Percentiles rank a stretch among this genome's conserved stretches.
Evolutionary conservation across 2,888 invertebrate species (phyloP).

Genomic region (Malthinus seriepunctatus): DNA sequence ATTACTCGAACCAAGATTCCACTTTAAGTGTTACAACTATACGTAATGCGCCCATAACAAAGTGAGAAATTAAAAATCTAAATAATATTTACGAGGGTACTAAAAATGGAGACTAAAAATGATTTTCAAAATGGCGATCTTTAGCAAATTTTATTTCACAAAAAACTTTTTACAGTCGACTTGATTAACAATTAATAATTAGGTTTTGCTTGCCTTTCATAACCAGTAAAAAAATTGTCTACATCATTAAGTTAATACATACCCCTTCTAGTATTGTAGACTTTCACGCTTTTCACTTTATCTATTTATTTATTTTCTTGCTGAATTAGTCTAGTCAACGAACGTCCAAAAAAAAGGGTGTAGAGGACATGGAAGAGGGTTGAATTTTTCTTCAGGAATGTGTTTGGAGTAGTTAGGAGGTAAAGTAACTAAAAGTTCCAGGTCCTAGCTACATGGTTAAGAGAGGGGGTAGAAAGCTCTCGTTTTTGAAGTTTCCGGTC

Average conservation of each 20-base stretch:
- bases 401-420: too few species aligned
- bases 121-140: conserved; percentile 15
- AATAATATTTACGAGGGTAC: conserved; percentile 25
- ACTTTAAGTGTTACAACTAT: too few species aligned
- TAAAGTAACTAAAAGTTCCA: too few species aligned
- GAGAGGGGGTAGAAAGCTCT: too few species aligned
- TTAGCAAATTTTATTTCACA: conserved; percentile 25
- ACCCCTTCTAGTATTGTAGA: neutral
- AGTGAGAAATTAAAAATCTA: conserved; percentile 29
- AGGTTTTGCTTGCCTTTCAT: conserved; percentile 23
- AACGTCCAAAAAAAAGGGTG: too few species aligned
- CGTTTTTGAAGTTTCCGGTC: too few species aligned
- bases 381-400: too few species aligned
- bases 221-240: conserved; percentile 25
- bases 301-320: neutral
- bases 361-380: too few species aligned
- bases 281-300: neutral
- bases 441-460: too few species aligned
- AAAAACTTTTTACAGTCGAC: conserved; percentile 22
- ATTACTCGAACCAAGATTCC: conserved; percentile 16
- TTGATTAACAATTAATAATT: conserved; percentile 29
- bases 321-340: too few species aligned
- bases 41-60: conserved; percentile 13
- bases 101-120: conserved; percentile 25
- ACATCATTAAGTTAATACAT: conserved; percentile 15